phyloP scores from a whole-genome alignment of 2,113 vertebrate genomes.

The Lasiurus cinereus region DNA sequence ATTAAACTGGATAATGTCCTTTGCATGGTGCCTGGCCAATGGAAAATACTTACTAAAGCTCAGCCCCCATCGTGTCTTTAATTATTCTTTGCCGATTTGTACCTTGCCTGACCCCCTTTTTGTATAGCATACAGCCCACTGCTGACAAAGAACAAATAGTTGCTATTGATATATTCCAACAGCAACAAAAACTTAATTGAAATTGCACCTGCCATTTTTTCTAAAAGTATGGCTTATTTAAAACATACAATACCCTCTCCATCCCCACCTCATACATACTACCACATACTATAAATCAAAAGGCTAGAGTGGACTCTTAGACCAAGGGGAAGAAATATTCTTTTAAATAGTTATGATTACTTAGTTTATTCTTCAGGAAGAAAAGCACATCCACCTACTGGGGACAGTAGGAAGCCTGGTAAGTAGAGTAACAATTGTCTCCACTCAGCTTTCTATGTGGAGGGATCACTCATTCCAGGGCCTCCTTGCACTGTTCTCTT shows the following conservation, averaged over 20 bases:
- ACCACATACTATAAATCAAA: conserved; percentile 26
- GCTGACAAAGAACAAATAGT: conserved; percentile 59
- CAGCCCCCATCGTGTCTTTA: neutral
- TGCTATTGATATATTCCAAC: conserved; percentile 59
- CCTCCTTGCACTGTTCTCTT: neutral
- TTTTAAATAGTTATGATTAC: neutral
- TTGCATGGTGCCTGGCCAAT: neutral
- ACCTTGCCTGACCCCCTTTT: conserved; percentile 1
- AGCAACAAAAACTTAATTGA: conserved; percentile 54
- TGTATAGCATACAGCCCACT: neutral
- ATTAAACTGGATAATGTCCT: conserved; percentile 7
- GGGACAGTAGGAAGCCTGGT: neutral
- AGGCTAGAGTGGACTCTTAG: neutral
- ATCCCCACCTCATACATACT: too few relatives aligned
- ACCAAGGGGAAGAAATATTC: conserved; percentile 11
- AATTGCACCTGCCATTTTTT: conserved; percentile 48
- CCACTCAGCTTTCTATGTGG: neutral
- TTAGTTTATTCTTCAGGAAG: conserved; percentile 11
- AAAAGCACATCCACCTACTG: neutral
- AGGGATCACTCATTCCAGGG: neutral
- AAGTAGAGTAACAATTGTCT: conserved; percentile 10
- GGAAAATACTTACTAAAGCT: neutral
- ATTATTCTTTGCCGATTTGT: neutral
- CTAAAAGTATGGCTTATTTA: conserved; percentile 33
- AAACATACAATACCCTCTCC: neutral